These are phyloP conservation scores for Takifugu bimaculatus DNA, from an alignment of 2,113 vertebrate species.

Conservation along the genomic window DNA sequence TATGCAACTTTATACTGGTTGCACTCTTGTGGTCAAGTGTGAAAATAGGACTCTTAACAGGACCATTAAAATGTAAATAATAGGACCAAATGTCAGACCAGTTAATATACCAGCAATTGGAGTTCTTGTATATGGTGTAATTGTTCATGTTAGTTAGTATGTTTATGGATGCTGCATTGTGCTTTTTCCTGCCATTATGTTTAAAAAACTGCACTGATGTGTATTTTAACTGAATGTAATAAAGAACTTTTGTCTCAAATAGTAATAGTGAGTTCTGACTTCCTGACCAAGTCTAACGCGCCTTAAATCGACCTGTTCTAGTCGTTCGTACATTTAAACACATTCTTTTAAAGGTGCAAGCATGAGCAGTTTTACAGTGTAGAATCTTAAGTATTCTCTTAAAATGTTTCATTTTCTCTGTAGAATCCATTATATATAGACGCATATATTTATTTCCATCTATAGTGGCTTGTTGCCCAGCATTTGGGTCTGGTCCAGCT, in stretches of 20 bases:
- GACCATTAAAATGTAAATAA: no score
- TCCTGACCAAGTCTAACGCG: no score
- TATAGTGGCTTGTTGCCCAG: constrained; percentile 40
- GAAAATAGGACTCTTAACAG: no score
- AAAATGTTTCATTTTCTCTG: not conserved
- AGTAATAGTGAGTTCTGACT: no score
- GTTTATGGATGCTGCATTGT: constrained; percentile 18
- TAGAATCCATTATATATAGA: not conserved
- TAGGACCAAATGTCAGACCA: no score
- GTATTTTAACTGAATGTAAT: constrained; percentile 6
- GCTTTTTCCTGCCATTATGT: not conserved
- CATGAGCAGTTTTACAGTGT: no score
- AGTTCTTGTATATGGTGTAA: constrained; percentile 1
- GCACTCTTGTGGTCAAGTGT: no score
- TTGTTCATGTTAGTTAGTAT: not conserved
- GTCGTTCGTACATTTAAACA: no score
- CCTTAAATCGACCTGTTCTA: no score
- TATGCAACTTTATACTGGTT: no score
- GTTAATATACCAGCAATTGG: not conserved
- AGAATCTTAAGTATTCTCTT: no score
- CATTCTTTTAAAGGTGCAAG: no score
- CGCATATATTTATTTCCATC: constrained; percentile 51
- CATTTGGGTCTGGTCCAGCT: constrained; percentile 51
- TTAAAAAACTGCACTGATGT: constrained; percentile 1
- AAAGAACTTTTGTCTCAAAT: not conserved